A percentile compares a stretch with the other conserved stretches of the same genome.
phyloP scores from a whole-genome alignment of 2,797 vertebrate genomes.

The Girardinus metallicus region DNA sequence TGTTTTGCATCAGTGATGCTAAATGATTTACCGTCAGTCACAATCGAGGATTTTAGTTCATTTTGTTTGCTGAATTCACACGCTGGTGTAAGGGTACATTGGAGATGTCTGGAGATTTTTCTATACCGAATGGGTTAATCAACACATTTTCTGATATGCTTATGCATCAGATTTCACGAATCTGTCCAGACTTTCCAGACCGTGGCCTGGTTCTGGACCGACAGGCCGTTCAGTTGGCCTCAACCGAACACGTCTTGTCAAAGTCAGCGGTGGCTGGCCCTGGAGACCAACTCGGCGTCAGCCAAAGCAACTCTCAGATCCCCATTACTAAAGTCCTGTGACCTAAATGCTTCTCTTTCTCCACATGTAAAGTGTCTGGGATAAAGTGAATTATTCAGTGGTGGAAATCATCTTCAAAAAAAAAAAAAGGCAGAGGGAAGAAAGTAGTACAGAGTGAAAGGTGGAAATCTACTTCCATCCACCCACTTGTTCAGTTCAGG shows the following conservation, averaged over 20 bases:
- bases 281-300: neutral
- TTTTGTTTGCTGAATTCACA: too few species aligned
- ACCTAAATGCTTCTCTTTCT: neutral
- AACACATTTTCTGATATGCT: neutral
- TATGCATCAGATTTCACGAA: neutral
- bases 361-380: neutral
- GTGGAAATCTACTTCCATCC: constrained; percentile 12
- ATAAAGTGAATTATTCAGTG: constrained; percentile 27
- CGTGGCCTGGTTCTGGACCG: neutral
- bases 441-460: neutral
- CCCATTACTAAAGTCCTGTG: neutral
- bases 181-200: neutral
- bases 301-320: neutral
- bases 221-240: neutral
- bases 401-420: constrained; percentile 13
- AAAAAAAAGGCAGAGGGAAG: neutral
- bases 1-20: neutral
- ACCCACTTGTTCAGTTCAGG: neutral
- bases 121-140: neutral
- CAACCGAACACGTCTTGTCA: neutral
- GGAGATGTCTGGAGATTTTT: neutral
- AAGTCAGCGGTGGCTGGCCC: neutral
- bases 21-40: neutral
- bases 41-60: neutral
- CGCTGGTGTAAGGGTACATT: too few species aligned